These are phyloP conservation scores for Anabas testudineus DNA, from an alignment of 2,797 vertebrate species.

Conservation along the genomic window DNA sequence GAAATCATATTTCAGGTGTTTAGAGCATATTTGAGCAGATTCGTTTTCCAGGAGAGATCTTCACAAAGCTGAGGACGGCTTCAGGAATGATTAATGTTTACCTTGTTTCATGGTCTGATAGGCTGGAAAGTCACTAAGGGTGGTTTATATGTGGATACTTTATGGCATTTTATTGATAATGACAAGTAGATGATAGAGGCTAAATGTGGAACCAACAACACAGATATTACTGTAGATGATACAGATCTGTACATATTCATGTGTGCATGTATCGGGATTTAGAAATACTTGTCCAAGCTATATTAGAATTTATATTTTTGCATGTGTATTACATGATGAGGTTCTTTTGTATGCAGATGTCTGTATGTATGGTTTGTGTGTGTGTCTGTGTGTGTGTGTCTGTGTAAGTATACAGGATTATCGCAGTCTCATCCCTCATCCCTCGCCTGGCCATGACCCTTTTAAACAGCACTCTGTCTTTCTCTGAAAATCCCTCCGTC, in stretches of 20 bases:
- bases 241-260: neutral
- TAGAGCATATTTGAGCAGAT: constrained; percentile 43
- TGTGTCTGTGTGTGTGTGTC: constrained; percentile 5
- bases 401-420: constrained; percentile 61
- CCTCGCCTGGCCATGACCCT: constrained; percentile 74
- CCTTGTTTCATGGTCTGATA: constrained; percentile 11
- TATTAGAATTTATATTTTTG: constrained; percentile 3
- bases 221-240: too few species aligned
- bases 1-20: constrained; percentile 45
- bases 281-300: neutral
- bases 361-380: constrained; percentile 17
- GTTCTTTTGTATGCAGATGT: constrained; percentile 23
- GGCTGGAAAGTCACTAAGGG: neutral
- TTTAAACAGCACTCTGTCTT: constrained; percentile 80
- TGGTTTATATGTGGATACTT: too few species aligned
- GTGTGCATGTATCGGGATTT: neutral
- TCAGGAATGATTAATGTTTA: constrained; percentile 31
- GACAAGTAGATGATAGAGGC: too few species aligned
- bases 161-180: too few species aligned
- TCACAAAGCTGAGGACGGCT: constrained; percentile 25
- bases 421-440: constrained; percentile 75
- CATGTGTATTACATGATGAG: neutral
- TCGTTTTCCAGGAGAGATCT: constrained; percentile 25
- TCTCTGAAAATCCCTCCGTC: constrained; percentile 75
- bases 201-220: too few species aligned